Percentiles rank a stretch among this genome's conserved stretches.
phyloP scores from a whole-genome alignment of 2,888 invertebrate species.

The Amorpha juglandis region DNA sequence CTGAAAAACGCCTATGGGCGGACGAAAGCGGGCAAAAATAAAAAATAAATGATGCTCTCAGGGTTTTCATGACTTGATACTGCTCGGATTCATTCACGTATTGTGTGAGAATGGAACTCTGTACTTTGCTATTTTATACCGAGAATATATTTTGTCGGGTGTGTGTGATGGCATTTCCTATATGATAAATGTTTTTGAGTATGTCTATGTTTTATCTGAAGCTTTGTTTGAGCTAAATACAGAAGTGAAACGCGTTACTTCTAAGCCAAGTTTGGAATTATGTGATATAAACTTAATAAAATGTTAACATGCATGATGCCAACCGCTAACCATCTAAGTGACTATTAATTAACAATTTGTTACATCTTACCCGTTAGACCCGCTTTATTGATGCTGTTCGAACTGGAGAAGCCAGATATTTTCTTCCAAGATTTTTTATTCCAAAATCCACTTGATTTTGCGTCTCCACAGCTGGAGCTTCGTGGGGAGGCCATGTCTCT shows the following conservation, averaged over 20 bases:
- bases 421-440: constrained; percentile 92
- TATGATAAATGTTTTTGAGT: constrained; percentile 49
- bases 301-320: constrained; percentile 21
- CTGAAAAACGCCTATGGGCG: constrained; percentile 79
- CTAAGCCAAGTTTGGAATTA: constrained; percentile 29
- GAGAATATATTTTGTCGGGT: constrained; percentile 48
- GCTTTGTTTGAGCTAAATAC: constrained; percentile 69
- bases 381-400: constrained; percentile 88
- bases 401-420: constrained; percentile 89
- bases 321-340: constrained; percentile 9
- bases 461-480: constrained; percentile 79
- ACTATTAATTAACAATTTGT: constrained; percentile 22
- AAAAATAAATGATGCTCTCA: constrained; percentile 67
- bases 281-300: constrained; percentile 13
- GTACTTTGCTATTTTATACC: constrained; percentile 54
- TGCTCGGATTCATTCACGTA: constrained; percentile 69
- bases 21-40: constrained; percentile 75
- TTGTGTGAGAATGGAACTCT: constrained; percentile 66
- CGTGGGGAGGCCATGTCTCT: constrained; percentile 72
- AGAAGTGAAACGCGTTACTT: constrained; percentile 47
- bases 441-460: constrained; percentile 86
- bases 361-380: constrained; percentile 86
- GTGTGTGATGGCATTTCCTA: constrained; percentile 57
- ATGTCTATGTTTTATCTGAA: constrained; percentile 45
- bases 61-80: constrained; percentile 73